Conservation (phyloP, 35 echinoderm and acorn worm species). For the Acanthaster planci region DNA sequence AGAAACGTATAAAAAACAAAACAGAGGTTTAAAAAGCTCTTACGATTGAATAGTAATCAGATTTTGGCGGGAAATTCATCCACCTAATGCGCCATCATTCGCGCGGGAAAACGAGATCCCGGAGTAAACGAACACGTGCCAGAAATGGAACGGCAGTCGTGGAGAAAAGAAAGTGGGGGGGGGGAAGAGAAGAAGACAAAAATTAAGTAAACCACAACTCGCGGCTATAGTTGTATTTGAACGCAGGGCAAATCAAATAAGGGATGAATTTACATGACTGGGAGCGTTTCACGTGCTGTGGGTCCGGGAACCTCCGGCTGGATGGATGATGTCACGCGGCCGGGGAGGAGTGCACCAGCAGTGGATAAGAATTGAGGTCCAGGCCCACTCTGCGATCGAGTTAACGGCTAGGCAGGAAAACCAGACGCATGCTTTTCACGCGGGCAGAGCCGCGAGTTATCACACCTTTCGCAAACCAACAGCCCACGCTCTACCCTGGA, state of each 20-base stretch:
- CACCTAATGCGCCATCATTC: conserved; percentile 7
- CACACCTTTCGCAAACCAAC: not conserved
- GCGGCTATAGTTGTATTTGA: not conserved
- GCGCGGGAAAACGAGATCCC: not conserved
- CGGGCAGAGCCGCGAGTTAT: not conserved
- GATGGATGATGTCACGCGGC: not conserved
- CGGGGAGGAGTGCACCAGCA: conserved; percentile 11
- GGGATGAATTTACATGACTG: conserved; percentile 13
- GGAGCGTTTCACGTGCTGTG: not conserved
- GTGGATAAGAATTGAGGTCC: not conserved
- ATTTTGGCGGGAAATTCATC: conserved; percentile 31
- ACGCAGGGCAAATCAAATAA: conserved; percentile 21
- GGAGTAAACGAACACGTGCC: conserved; percentile 6
- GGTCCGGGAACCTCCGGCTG: not conserved
- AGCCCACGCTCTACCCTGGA: too few species aligned
- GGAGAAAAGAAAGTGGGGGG: not conserved
- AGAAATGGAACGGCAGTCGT: too few species aligned
- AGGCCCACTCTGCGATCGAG: not conserved
- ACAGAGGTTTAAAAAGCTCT: not conserved
- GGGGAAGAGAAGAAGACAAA: not conserved
- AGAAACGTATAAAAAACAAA: too few species aligned
- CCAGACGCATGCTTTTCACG: not conserved
- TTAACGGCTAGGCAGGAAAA: not conserved
- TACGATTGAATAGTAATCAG: conserved; percentile 21
- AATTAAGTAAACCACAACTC: not conserved